Evolutionary conservation across 1,140 invertebrate species (phyloP), one percentile per base, ranked within the genome.

Genomic region (Vollenhovia emeryi): DNA sequence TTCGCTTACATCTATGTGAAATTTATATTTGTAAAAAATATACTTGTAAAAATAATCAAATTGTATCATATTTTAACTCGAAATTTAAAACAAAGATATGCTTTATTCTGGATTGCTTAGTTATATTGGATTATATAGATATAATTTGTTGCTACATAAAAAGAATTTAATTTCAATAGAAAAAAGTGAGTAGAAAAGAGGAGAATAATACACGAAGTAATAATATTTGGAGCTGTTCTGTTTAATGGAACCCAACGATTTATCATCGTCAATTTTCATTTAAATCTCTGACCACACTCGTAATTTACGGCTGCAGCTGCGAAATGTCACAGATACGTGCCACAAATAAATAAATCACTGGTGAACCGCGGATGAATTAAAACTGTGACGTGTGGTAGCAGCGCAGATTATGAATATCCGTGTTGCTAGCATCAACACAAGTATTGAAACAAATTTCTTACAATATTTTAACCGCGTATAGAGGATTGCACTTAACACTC

Each of bases 181-280:
- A 74, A 6, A 13, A 24, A 57, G 36, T 18, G 8, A 36, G 24
- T 11, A 74, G 4, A 74, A 74, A 7, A 52, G 13, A 74, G 5
- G 36, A 30, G 13, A 60, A n/a, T 33, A 30, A n/a, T 48, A n/a
- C 27, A 24, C 40, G 27, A 48, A 4, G 0, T 24, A 13, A 21
- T 36, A 7, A 66, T 40, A 50, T 78, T 66, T 8, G 2, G 9
- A 64, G 8, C 15, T 48, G 36, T 75, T 59, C 15, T 59, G 11
- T 78, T 78, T 36, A 18, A 36, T 60, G 43, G 33, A 66, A 66
- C 1, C 45, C 27, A n/a, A 9, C 75, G 30, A 78, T 78, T 50
- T 36, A 43, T 78, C 75, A 78, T 78, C 43, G 75, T 78, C 75
- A 78, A 66, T 66, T 78, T 78, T 78, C 59, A 66, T 78, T 78